Evolutionary conservation across 2,797 vertebrate species (phyloP).

Genomic region (Hyperoplus immaculatus): DNA sequence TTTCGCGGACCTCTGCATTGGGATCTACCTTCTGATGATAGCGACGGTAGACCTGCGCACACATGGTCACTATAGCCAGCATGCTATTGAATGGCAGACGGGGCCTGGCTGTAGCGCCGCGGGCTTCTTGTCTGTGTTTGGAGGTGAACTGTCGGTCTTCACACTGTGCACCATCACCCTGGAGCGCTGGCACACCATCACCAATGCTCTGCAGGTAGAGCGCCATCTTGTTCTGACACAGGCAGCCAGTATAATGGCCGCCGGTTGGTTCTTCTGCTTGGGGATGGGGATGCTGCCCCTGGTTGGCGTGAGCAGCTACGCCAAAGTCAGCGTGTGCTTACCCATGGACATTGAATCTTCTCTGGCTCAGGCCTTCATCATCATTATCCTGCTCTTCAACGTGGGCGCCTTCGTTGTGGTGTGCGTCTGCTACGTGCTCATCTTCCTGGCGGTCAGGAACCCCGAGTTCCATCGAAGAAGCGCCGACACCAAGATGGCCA

Average conservation of each 20-base stretch:
- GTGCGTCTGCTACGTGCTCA: conserved; percentile 90
- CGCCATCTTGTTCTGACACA: conserved; percentile 85
- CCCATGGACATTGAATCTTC: conserved; percentile 91
- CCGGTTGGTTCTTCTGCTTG: conserved; percentile 89
- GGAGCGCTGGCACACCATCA: conserved; percentile 93
- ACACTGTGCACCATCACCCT: conserved; percentile 90
- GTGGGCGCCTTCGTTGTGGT: conserved; percentile 88
- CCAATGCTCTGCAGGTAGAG: conserved; percentile 89
- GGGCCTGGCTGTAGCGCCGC: conserved; percentile 87
- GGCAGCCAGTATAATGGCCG: conserved; percentile 87
- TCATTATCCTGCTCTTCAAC: conserved; percentile 88
- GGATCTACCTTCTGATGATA: conserved; percentile 91
- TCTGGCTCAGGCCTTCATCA: conserved; percentile 89
- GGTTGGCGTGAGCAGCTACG: conserved; percentile 91
- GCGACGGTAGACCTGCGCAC: conserved; percentile 88
- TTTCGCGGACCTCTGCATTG: conserved; percentile 92
- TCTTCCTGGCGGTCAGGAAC: conserved; percentile 90
- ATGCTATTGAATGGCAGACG: conserved; percentile 93
- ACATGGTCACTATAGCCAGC: conserved; percentile 89
- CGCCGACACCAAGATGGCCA: conserved; percentile 90
- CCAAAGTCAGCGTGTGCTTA: conserved; percentile 92
- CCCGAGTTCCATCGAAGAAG: conserved; percentile 86
- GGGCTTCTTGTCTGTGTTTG: conserved; percentile 92
- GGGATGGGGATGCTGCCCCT: conserved; percentile 86
- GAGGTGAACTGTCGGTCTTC: conserved; percentile 91